phyloP scores from a whole-genome alignment of 2,888 invertebrate species.

The Metacarcinus magister region DNA sequence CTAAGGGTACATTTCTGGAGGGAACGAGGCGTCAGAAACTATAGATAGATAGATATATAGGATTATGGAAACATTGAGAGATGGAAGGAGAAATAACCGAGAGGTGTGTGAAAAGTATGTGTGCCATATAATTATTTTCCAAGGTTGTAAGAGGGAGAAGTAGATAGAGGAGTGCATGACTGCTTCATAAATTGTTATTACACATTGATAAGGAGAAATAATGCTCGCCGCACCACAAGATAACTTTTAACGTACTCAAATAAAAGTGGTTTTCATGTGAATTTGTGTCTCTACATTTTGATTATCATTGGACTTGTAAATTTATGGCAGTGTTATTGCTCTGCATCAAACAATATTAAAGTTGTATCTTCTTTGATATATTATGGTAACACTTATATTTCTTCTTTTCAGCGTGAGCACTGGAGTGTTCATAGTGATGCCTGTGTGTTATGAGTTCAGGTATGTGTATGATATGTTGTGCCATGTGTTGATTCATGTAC shows the following conservation, averaged over 20 bases:
- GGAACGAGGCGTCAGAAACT: too few species aligned
- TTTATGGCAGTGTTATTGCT: not conserved
- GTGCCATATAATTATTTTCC: too few species aligned
- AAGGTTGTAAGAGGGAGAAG: not conserved
- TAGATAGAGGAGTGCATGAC: not conserved
- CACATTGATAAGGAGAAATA: not conserved
- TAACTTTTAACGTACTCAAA: not conserved
- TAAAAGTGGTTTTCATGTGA: not conserved
- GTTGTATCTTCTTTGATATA: not conserved
- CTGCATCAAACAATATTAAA: not conserved
- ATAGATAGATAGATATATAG: too few species aligned
- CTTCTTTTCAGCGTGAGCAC: conserved; percentile 73
- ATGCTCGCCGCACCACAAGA: not conserved
- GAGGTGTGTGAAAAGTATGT: too few species aligned
- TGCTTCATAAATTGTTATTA: not conserved
- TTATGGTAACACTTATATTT: not conserved
- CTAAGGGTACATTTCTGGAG: too few species aligned
- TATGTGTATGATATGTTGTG: not conserved
- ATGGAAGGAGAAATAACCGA: too few species aligned
- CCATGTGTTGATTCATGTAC: not conserved
- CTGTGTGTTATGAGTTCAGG: conserved; percentile 63
- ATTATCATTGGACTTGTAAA: not conserved
- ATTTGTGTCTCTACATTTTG: not conserved
- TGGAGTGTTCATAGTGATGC: conserved; percentile 64
- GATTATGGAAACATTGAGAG: too few species aligned